Percentiles rank a stretch among this genome's conserved stretches.
These are phyloP conservation scores for Drosophila triauraria DNA, from an alignment of 1,140 invertebrate genomes.

Conservation along the genomic window DNA sequence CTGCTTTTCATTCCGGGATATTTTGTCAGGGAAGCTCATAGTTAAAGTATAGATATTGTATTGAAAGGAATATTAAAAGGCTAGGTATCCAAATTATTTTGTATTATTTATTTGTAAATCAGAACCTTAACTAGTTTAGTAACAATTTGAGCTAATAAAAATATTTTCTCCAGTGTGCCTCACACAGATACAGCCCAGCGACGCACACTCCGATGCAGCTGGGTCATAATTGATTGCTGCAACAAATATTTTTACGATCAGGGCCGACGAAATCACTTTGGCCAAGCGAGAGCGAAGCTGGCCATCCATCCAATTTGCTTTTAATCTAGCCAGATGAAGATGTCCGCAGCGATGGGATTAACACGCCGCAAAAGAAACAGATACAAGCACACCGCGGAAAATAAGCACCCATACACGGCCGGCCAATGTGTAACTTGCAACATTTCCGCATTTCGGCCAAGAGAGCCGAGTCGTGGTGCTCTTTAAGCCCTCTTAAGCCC, in stretches of 20 bases:
- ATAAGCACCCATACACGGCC: slow-evolving; percentile 7
- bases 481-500: slow-evolving; percentile 53
- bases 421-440: slow-evolving; percentile 60
- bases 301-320: slow-evolving; percentile 59
- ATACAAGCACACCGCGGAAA: slow-evolving; percentile 3
- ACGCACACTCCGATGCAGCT: slow-evolving; percentile 1
- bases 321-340: slow-evolving; percentile 73
- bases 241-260: slow-evolving; percentile 53
- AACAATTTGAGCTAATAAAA: background rate
- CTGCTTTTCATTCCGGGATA: too few species aligned
- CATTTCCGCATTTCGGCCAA: slow-evolving; percentile 70
- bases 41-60: background rate
- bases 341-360: slow-evolving; percentile 66
- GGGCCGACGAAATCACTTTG: slow-evolving; percentile 46
- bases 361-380: slow-evolving; percentile 36
- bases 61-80: too few species aligned
- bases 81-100: too few species aligned
- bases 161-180: slow-evolving; percentile 13
- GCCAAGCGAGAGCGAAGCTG: slow-evolving; percentile 29
- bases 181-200: slow-evolving; percentile 3
- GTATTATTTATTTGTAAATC: background rate
- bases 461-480: slow-evolving; percentile 23
- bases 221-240: slow-evolving; percentile 49
- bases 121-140: background rate
- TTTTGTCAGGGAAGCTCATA: too few species aligned